Evolutionary conservation across 2,113 vertebrate species (phyloP).

Genomic region (Hyaena hyaena): DNA sequence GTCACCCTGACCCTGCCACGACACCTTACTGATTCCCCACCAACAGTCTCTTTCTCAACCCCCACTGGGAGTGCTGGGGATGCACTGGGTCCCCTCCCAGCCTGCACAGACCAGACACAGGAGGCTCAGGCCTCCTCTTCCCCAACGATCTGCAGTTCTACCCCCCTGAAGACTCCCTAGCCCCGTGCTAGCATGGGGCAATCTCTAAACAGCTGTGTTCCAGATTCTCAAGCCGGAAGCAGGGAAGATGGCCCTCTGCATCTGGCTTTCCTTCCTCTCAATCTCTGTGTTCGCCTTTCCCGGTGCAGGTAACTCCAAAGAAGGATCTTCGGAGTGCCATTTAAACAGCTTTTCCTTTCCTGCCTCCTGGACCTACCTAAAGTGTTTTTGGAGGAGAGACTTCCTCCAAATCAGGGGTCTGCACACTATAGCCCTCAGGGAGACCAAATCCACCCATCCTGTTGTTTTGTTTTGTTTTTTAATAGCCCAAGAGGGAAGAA

Average conservation of each 20-base stretch:
- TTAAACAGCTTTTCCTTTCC: background rate
- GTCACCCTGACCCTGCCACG: background rate
- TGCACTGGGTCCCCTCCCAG: no score
- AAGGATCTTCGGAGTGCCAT: fast-evolving
- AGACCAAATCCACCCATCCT: background rate
- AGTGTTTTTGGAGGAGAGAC: fast-evolving
- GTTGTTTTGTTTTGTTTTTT: no score
- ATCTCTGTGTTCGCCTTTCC: fast-evolving
- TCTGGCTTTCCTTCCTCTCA: no score
- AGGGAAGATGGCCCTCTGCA: background rate
- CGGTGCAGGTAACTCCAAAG: no score
- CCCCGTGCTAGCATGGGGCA: fast-evolving
- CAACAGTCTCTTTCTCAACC: background rate
- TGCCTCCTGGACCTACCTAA: background rate
- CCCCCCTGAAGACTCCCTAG: fast-evolving
- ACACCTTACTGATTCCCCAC: background rate
- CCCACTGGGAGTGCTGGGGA: fast-evolving
- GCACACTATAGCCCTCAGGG: no score
- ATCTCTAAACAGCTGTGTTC: background rate
- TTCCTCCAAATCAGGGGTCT: background rate
- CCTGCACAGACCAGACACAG: background rate
- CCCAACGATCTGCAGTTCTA: fast-evolving
- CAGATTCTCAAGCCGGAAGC: no score
- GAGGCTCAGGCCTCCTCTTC: background rate
- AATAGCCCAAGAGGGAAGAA: background rate